Evolutionary conservation across 2,113 vertebrate genomes (phyloP).

Genomic region (Ranitomeya variabilis): DNA sequence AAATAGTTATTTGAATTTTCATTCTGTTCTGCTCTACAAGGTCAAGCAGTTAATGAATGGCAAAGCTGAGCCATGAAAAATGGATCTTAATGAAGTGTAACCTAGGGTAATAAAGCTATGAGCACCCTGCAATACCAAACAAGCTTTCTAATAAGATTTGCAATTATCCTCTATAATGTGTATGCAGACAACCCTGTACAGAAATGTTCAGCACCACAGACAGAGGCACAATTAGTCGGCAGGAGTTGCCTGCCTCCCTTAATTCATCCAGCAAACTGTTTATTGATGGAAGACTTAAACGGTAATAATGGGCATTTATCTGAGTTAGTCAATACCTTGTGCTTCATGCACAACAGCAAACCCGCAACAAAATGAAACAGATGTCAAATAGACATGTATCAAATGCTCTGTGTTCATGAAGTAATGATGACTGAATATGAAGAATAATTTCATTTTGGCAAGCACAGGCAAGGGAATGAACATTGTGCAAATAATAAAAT

Average conservation of each 20-base stretch:
- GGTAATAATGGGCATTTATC: conserved; percentile 57
- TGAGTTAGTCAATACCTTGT: conserved; percentile 53
- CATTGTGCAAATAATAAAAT: background rate
- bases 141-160: conserved; percentile 76
- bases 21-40: conserved; percentile 58
- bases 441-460: conserved; percentile 14
- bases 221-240: conserved; percentile 52
- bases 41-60: conserved; percentile 63
- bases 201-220: conserved; percentile 48
- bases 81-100: conserved; percentile 81
- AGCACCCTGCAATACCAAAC: conserved; percentile 74
- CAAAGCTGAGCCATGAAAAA: conserved; percentile 64
- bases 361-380: conserved; percentile 53
- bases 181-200: conserved; percentile 72
- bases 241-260: conserved; percentile 57
- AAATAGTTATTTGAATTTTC: conserved; percentile 22
- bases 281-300: conserved; percentile 57
- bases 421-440: conserved; percentile 7
- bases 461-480: conserved; percentile 13
- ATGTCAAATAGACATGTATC: conserved; percentile 50
- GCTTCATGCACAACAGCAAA: conserved; percentile 26
- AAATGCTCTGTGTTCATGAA: conserved; percentile 27
- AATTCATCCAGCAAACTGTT: conserved; percentile 57
- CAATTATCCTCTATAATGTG: conserved; percentile 77
- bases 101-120: conserved; percentile 73